Evolutionary conservation across 37 sponge, comb jelly and placozoan genomes (phyloP).

Genomic region (Hormiphora californensis): DNA sequence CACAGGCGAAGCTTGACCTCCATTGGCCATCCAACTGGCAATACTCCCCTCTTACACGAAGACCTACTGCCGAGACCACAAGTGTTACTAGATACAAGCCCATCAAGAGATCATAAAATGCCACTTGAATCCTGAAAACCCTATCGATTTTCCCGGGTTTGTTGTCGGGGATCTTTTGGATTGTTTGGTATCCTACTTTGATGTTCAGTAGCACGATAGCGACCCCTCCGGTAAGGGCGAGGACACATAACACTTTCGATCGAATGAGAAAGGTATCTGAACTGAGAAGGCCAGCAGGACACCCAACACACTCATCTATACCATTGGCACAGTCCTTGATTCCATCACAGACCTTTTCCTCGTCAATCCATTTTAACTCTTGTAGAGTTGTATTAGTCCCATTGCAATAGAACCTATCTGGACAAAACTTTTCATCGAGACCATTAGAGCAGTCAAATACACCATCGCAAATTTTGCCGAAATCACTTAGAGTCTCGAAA

Average conservation of each 20-base stretch:
- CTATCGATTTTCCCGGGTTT: neutral
- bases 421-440: neutral
- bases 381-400: neutral
- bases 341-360: neutral
- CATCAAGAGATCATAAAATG: conserved; percentile 17
- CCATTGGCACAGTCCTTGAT: conserved; percentile 30
- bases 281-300: neutral
- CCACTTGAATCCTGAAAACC: neutral
- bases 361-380: neutral
- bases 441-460: neutral
- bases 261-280: neutral
- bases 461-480: no score
- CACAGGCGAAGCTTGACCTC: conserved; percentile 4
- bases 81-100: neutral
- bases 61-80: neutral
- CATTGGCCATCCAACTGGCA: neutral
- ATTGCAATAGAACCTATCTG: conserved; percentile 32
- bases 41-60: neutral
- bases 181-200: neutral
- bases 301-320: conserved; percentile 5
- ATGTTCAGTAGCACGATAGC: neutral
- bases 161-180: neutral
- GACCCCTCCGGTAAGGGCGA: neutral
- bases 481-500: no score
- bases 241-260: neutral